A percentile compares a stretch with the other conserved stretches of the same genome.
phyloP scores from a whole-genome alignment of 37 sponge, comb jelly and placozoan species.

The Beroe forskalii region DNA sequence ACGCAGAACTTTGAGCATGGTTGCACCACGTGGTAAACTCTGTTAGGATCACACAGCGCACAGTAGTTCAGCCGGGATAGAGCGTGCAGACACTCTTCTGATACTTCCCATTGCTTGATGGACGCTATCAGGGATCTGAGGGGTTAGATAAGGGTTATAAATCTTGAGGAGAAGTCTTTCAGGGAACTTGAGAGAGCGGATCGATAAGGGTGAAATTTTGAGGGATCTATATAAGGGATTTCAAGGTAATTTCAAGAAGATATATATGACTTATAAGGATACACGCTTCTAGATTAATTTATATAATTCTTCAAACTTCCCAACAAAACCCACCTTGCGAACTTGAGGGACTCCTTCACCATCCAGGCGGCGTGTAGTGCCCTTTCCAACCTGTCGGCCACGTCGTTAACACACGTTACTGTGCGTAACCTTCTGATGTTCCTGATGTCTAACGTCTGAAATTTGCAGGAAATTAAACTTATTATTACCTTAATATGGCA shows the following conservation, averaged over 20 bases:
- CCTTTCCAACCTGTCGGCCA: neutral
- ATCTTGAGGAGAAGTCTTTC: too few relatives aligned
- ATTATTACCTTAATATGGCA: too few relatives aligned
- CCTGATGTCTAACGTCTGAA: neutral
- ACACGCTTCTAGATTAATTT: too few relatives aligned
- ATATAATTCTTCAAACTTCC: too few relatives aligned
- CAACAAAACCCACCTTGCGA: constrained; percentile 6
- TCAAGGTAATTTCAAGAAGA: too few relatives aligned
- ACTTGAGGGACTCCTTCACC: constrained; percentile 32
- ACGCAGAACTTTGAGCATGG: constrained; percentile 28
- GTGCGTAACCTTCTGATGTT: neutral
- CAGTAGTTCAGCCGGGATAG: constrained; percentile 11
- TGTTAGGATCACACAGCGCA: constrained; percentile 21
- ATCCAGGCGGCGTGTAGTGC: constrained; percentile 40
- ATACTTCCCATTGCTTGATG: neutral
- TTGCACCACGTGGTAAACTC: neutral
- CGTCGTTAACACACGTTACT: constrained; percentile 15
- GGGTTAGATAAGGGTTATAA: too few relatives aligned
- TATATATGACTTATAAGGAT: too few relatives aligned
- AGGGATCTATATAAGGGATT: too few relatives aligned
- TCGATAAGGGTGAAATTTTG: too few relatives aligned
- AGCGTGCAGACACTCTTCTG: neutral
- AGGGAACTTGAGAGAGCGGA: too few relatives aligned
- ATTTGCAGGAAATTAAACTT: too few relatives aligned
- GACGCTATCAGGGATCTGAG: constrained; percentile 28